phyloP scores from a whole-genome alignment of 2,797 vertebrate species.

The Lindbergichthys nudifrons region DNA sequence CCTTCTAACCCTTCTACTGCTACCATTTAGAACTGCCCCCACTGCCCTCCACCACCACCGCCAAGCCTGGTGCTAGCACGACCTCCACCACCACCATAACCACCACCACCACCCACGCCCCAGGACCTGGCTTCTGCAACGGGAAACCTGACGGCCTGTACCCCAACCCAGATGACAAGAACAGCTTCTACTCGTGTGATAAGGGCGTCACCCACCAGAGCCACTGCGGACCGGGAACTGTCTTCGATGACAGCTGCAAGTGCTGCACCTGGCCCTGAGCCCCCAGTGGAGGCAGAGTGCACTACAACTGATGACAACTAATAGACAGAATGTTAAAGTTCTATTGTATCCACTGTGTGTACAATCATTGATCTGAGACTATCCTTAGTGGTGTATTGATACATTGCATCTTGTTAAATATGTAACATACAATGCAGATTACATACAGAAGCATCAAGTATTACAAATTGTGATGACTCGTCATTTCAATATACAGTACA shows the following conservation, averaged over 20 bases:
- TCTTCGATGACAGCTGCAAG: slow-evolving; percentile 61
- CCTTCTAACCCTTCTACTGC: background rate
- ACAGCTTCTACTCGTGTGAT: slow-evolving; percentile 60
- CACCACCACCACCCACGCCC: slow-evolving; percentile 52
- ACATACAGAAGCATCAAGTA: slow-evolving; percentile 8
- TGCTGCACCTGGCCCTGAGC: slow-evolving; percentile 70
- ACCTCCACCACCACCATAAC: slow-evolving; percentile 19
- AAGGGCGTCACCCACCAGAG: slow-evolving; percentile 47
- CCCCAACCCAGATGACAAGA: slow-evolving; percentile 36
- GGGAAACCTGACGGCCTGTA: slow-evolving; percentile 72
- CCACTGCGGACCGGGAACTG: slow-evolving; percentile 9
- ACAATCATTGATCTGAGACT: slow-evolving; percentile 2
- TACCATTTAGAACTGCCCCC: slow-evolving; percentile 45
- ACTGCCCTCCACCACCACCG: slow-evolving; percentile 46
- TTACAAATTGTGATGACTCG: background rate
- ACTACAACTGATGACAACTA: slow-evolving; percentile 5
- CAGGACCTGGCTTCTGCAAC: slow-evolving; percentile 67
- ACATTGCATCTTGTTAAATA: background rate
- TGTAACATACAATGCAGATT: slow-evolving; percentile 7
- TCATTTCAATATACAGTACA: slow-evolving; percentile 6
- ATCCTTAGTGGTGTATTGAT: background rate
- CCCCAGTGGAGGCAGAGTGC: background rate
- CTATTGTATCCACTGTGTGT: slow-evolving; percentile 14
- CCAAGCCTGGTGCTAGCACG: slow-evolving; percentile 31
- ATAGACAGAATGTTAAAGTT: slow-evolving; percentile 29